These are phyloP conservation scores for Lasioglossum lativentre DNA, from an alignment of 2,888 invertebrate species.

Conservation along the genomic window DNA sequence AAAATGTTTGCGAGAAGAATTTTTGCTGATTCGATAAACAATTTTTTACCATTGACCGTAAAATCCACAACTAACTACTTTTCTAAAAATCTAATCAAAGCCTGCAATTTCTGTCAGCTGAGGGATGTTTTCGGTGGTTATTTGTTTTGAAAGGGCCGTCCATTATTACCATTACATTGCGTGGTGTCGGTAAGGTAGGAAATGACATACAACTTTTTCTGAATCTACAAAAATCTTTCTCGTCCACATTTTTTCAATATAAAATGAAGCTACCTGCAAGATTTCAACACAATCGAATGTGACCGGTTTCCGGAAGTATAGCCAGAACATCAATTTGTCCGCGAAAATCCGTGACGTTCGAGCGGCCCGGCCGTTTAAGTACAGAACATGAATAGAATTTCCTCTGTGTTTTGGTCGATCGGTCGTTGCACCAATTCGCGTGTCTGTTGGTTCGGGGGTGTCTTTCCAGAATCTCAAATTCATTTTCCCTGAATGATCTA, in stretches of 20 bases:
- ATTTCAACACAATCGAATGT: neutral
- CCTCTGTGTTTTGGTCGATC: constrained; percentile 14
- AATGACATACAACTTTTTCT: too few relatives aligned
- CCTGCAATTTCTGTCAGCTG: too few relatives aligned
- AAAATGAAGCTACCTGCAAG: neutral
- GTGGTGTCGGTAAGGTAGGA: too few relatives aligned
- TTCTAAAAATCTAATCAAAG: too few relatives aligned
- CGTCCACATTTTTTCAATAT: neutral
- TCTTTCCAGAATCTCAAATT: neutral
- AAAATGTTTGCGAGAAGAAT: too few relatives aligned
- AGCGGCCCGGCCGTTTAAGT: constrained; percentile 50
- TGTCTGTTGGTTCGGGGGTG: neutral
- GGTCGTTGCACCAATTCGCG: constrained; percentile 32
- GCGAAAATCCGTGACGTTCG: constrained; percentile 23
- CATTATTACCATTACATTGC: too few relatives aligned
- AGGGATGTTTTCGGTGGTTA: too few relatives aligned
- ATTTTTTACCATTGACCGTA: too few relatives aligned
- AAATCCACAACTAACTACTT: too few relatives aligned
- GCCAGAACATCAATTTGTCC: constrained; percentile 1
- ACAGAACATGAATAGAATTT: constrained; percentile 47
- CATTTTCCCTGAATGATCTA: neutral
- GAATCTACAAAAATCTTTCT: neutral
- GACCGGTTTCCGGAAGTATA: neutral
- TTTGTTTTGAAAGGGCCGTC: too few relatives aligned
- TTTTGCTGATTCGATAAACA: too few relatives aligned